Evolutionary conservation across 2,888 invertebrate genomes (phyloP).

Genomic region (Caenorhabditis sp.): DNA sequence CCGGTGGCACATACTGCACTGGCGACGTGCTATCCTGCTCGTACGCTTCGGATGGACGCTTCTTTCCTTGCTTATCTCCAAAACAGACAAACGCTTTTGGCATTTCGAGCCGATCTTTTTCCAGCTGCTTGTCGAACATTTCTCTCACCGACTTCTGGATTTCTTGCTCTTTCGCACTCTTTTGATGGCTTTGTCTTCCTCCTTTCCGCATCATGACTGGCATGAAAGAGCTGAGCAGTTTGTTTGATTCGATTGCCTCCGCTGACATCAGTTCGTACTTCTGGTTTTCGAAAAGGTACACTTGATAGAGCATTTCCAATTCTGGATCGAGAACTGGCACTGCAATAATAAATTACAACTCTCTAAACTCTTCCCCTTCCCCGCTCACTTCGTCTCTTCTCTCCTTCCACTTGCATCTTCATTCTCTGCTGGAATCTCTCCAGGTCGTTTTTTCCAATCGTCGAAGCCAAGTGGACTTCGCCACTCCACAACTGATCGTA

Average conservation of each 20-base stretch:
- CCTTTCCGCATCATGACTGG: neutral
- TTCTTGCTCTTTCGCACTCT: conserved; percentile 20
- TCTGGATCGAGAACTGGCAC: conserved; percentile 19
- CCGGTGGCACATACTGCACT: conserved; percentile 16
- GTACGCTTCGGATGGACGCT: neutral
- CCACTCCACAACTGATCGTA: conserved; percentile 30
- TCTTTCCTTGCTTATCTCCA: neutral
- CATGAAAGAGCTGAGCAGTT: conserved; percentile 9
- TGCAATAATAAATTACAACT: too few relatives aligned
- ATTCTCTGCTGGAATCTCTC: conserved; percentile 19
- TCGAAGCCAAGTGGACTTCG: neutral
- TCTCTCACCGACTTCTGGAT: conserved; percentile 26
- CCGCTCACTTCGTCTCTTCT: too few relatives aligned
- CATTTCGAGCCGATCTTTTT: conserved; percentile 7
- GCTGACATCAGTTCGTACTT: conserved; percentile 24
- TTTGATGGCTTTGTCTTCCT: neutral
- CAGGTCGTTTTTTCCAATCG: conserved; percentile 3
- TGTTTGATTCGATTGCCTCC: conserved; percentile 33
- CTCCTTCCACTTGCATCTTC: neutral
- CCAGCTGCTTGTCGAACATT: conserved; percentile 26
- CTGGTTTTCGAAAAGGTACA: conserved; percentile 21
- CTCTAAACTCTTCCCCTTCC: too few relatives aligned
- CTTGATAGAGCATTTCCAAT: conserved; percentile 38
- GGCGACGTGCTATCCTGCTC: neutral
- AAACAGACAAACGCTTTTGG: conserved; percentile 3